Base-by-base conservation (phyloP, 2,888 invertebrate genomes). In the Eremobia ochroleuca region DNA sequence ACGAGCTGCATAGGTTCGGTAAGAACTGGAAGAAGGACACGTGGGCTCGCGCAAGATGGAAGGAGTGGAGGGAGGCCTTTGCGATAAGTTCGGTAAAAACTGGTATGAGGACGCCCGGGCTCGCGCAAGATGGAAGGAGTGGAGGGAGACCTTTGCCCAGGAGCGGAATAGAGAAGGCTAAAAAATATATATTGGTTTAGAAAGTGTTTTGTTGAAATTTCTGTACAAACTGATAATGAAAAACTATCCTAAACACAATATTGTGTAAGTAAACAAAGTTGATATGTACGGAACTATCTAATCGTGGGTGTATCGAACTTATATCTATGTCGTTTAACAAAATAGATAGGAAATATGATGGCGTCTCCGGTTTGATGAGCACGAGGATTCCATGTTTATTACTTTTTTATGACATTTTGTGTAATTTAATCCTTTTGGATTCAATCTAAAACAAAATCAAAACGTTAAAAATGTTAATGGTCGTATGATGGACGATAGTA, bases 301-400 rank as follows among this genome's bases (percentile, higher is more conserved):
- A 84, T 84, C 83, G 21, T 9, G 74, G 40, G 85, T 72, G 77
- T 85, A 85, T 85, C 72, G 85, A 82, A 84, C 83, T 68, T 58
- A 66, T 82, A 82, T 76, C 72, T 61, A 64, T 15, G 55, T 68
- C 34, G 58, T 76, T 25, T 76, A 61, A 62, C 46, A 15, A 40
- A 55, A 76, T 58, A 34, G 76, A 74, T 46, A 31, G 15, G 46
- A 61, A 9, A 40, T 34, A 21, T 25, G 66, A 13, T 55, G 8
- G 18, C 15, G 5, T 52, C 58, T 76, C n/a, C 49, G 31, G 65
- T 70, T 82, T 70, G 49, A 65, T 61, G 49, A 49, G 49, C 79
- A 76, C 40, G 46, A n/a, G 62, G 61, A 34, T 61, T 49, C 15
- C 37, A 28, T 71, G 80, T 55, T 46, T 58, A 55, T 31, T 1